Conservation (phyloP, 1,140 invertebrate genomes). For the Cyrtorhinus lividipennis region DNA sequence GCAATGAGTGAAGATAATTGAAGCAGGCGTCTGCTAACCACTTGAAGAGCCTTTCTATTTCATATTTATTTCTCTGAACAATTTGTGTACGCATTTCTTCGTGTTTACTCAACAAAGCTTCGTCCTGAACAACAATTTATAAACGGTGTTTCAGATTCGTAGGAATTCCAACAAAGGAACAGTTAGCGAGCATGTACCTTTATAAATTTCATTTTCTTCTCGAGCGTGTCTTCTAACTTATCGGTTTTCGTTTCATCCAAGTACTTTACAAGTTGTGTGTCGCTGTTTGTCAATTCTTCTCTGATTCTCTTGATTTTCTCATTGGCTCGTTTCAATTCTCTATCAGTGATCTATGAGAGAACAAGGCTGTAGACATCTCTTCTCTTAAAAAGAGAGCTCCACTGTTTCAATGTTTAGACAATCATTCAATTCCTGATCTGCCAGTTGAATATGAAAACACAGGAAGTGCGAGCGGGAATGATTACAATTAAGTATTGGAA, state of each 20-base stretch:
- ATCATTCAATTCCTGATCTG: too few species aligned
- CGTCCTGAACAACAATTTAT: background rate
- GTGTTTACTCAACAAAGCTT: background rate
- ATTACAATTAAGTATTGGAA: too few species aligned
- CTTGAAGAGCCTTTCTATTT: background rate
- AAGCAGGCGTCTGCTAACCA: background rate
- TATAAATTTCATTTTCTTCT: background rate
- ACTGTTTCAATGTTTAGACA: too few species aligned
- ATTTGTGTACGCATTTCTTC: background rate
- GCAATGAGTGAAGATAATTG: background rate
- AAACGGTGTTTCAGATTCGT: too few species aligned
- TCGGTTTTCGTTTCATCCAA: background rate
- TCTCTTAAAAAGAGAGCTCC: too few species aligned
- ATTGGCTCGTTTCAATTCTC: background rate
- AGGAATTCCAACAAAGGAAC: too few species aligned
- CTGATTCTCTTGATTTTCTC: background rate
- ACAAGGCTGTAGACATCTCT: too few species aligned
- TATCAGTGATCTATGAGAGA: background rate
- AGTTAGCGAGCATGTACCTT: too few species aligned
- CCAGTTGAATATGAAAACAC: too few species aligned
- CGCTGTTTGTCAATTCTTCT: background rate
- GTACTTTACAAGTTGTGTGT: background rate
- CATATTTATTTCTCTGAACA: background rate
- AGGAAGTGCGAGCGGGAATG: too few species aligned
- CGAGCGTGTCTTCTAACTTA: background rate